Percentiles rank a stretch among this genome's conserved stretches.
Conservation (phyloP, 2,113 vertebrate species). For the Cryptoleucopteryx plumbea region DNA sequence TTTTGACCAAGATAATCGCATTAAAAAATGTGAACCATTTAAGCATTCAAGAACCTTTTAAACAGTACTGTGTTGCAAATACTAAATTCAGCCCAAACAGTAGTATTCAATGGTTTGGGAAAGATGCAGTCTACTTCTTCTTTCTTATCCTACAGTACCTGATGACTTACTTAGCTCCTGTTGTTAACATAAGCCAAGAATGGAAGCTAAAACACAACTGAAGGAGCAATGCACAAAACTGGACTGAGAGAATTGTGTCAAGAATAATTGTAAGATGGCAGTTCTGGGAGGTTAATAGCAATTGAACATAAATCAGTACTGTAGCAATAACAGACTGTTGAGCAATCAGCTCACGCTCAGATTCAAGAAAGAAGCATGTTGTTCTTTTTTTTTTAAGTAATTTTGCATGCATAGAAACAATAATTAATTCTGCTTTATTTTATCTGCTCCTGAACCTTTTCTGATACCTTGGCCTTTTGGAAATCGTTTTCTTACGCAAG, state of each 20-base stretch:
- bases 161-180: neutral
- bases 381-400: neutral
- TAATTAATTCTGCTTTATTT: constrained; percentile 26
- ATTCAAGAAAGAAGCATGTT: neutral
- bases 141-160: neutral
- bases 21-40: neutral
- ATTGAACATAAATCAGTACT: neutral
- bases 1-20: neutral
- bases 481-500: constrained; percentile 38
- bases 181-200: neutral
- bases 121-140: neutral
- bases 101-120: neutral
- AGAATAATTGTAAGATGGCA: neutral
- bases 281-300: neutral
- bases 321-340: neutral
- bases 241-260: neutral
- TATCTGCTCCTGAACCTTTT: neutral
- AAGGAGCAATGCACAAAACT: neutral
- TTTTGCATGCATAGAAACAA: constrained; percentile 10
- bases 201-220: neutral
- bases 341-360: neutral
- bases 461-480: constrained; percentile 42
- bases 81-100: neutral
- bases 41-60: neutral
- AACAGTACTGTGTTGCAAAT: neutral